Evolutionary conservation across 2,113 vertebrate genomes (phyloP), one percentile per base, ranked within the genome.

Genomic region (Halichoerus grypus): DNA sequence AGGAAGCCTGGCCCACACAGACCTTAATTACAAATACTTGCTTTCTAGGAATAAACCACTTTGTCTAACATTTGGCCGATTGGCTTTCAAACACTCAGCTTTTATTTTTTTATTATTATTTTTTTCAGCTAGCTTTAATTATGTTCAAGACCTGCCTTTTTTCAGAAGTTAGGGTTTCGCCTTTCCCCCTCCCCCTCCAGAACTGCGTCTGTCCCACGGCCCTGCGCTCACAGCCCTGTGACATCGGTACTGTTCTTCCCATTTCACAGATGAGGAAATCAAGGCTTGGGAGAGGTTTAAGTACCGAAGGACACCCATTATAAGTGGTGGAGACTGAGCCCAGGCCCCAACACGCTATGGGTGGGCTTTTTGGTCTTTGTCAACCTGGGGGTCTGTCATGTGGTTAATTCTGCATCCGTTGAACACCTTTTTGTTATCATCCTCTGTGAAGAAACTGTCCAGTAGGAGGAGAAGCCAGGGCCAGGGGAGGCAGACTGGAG

Each of bases 121-220:
- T 36, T 69, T 69, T 69, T 36, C 67, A 36, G 33, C n/a, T 69
- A 65, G 13, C 6, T 19, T 67, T 53, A 5, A 61, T 11, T 3
- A 49, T 21, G 33, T 53, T 5, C 61, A 53, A 19, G 53, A 59
- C 28, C 51, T 57, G n/a, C 21, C 36, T 91, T 8, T 16, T 24
- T 21, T 22, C 22, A 28, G 42, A 85, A 51, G 9, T 33, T 63
- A 59, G 59, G 36, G 31, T 46, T 82, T 49, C 15, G 0, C 13
- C 65, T 33, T 14, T 22, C 33, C 13, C 13, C 42, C 6, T 22
- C 19, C 51, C 63, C 31, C 61, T 26, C 49, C 61, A 26, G 28
- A 65, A 36, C 1, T 24, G 8, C 21, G 8, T 61, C 53, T 8
- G 0, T 90, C 22, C 39, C 2, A 0, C 13, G 71, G 74, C 15